Conservation (phyloP, 1,140 invertebrate genomes). For the Goniozus legneri region DNA sequence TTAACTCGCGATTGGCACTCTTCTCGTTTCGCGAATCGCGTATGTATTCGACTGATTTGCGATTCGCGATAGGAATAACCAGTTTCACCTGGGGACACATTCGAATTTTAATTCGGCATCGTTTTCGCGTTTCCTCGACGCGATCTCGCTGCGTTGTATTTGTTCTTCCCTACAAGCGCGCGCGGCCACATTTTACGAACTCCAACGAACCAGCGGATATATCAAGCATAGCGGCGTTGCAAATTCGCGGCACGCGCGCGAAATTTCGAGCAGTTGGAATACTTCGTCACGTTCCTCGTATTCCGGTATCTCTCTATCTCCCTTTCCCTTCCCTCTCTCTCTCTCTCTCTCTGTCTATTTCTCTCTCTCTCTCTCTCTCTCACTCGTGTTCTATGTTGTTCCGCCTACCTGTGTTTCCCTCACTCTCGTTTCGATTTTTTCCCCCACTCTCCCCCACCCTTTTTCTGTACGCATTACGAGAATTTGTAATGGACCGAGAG, state of each 20-base stretch:
- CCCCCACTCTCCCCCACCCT: no score
- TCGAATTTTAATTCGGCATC: neutral
- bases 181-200: slow-evolving; percentile 1
- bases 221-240: no score
- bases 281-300: no score
- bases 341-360: no score
- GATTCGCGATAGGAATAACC: slow-evolving; percentile 12
- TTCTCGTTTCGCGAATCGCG: no score
- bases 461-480: slow-evolving; percentile 7
- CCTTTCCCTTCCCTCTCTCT: no score
- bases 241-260: slow-evolving; percentile 17
- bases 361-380: no score
- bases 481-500: slow-evolving; percentile 11
- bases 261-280: slow-evolving; percentile 28
- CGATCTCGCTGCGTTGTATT: neutral
- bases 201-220: neutral
- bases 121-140: slow-evolving; percentile 22
- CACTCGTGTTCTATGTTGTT: no score
- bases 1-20: no score
- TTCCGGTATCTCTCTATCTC: no score
- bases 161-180: neutral
- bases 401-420: no score
- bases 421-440: no score
- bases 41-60: slow-evolving; percentile 20
- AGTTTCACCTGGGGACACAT: slow-evolving; percentile 7